These are phyloP conservation scores for Campaea margaritaria DNA, from an alignment of 2,888 invertebrate species.

Conservation along the genomic window DNA sequence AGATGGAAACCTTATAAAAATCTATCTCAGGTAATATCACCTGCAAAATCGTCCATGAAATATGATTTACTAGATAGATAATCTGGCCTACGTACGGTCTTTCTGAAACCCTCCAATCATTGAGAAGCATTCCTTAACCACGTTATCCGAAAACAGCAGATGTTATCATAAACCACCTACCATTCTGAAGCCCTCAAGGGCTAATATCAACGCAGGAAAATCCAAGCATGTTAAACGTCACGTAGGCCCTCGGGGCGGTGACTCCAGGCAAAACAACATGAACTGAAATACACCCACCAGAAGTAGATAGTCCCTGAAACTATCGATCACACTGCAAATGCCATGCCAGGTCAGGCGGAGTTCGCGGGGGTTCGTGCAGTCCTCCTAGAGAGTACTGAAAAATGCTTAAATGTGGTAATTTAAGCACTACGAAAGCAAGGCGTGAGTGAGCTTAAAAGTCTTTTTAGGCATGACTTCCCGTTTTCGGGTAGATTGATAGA, in stretches of 20 bases:
- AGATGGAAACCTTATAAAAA: too few species aligned
- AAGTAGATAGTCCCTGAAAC: conserved; percentile 30
- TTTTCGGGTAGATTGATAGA: conserved; percentile 34
- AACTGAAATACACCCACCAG: conserved; percentile 14
- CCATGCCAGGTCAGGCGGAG: conserved; percentile 44
- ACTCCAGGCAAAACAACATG: conserved; percentile 22
- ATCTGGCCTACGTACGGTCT: too few species aligned
- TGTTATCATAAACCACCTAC: background rate
- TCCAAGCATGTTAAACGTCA: conserved; percentile 33
- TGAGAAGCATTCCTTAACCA: background rate
- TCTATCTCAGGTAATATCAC: too few species aligned
- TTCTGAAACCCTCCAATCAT: too few species aligned
- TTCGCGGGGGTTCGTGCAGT: conserved; percentile 37
- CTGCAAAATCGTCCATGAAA: too few species aligned
- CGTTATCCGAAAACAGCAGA: background rate
- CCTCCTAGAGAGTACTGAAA: conserved; percentile 1
- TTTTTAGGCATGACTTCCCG: background rate
- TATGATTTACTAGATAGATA: too few species aligned
- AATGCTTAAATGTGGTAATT: background rate
- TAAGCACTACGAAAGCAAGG: background rate
- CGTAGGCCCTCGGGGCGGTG: conserved; percentile 29
- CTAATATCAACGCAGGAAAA: conserved; percentile 14
- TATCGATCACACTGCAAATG: conserved; percentile 47
- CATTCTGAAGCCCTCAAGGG: conserved; percentile 16
- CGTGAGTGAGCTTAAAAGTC: background rate